Conservation (phyloP, 2,888 invertebrate genomes). For the Alloscopus bannaensis region DNA sequence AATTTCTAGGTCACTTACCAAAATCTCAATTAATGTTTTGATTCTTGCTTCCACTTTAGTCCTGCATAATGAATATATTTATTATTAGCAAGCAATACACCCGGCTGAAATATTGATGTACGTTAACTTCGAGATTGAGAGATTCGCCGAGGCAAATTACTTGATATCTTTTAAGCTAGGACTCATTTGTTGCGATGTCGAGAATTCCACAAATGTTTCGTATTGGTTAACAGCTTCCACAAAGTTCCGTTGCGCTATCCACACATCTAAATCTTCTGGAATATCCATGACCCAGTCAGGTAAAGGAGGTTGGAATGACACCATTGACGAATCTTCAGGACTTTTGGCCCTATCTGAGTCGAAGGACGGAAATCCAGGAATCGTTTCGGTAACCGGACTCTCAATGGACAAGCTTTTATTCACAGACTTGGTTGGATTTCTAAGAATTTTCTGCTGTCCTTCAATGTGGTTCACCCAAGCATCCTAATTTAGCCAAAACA, state of each 20-base stretch:
- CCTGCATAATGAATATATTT: slow-evolving; percentile 74
- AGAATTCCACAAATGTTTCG: slow-evolving; percentile 71
- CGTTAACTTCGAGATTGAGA: not conserved
- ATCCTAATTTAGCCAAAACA: slow-evolving; percentile 59
- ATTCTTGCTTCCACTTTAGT: slow-evolving; percentile 82
- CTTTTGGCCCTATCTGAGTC: slow-evolving; percentile 74
- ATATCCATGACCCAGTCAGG: slow-evolving; percentile 93
- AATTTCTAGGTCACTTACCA: slow-evolving; percentile 89
- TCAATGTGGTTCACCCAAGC: slow-evolving; percentile 72
- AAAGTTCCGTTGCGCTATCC: slow-evolving; percentile 96
- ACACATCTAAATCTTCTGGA: slow-evolving; percentile 95
- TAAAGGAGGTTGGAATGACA: slow-evolving; percentile 63
- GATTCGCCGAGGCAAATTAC: slow-evolving; percentile 66
- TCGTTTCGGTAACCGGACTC: slow-evolving; percentile 77
- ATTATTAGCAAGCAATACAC: not conserved
- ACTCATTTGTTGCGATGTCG: slow-evolving; percentile 74
- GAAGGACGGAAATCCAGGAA: slow-evolving; percentile 75
- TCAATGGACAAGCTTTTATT: slow-evolving; percentile 62
- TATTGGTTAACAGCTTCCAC: slow-evolving; percentile 87
- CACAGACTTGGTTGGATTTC: slow-evolving; percentile 68
- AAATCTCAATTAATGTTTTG: slow-evolving; percentile 87
- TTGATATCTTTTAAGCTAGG: slow-evolving; percentile 78
- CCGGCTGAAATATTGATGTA: not conserved
- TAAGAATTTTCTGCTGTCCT: slow-evolving; percentile 70
- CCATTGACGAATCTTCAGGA: slow-evolving; percentile 70